Conservation (phyloP, 2,888 invertebrate species). For the Mimachlamys varia region DNA sequence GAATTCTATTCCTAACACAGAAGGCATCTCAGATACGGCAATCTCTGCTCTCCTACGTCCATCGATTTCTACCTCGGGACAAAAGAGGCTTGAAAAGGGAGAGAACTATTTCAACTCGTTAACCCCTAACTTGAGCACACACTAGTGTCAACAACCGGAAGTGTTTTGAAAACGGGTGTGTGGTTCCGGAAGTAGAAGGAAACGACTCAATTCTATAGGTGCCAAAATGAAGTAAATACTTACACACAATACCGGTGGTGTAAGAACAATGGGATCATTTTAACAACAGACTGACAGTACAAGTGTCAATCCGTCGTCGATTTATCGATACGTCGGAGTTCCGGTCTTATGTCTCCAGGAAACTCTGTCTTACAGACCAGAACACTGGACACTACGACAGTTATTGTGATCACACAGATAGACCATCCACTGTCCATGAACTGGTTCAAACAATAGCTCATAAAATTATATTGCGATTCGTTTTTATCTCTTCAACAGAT, state of each 20-base stretch:
- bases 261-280: neutral
- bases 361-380: neutral
- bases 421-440: too few relatives aligned
- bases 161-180: conserved; percentile 13
- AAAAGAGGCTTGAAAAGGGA: conserved; percentile 34
- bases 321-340: neutral
- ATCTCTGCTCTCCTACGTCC: neutral
- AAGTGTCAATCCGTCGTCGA: neutral
- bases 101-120: conserved; percentile 31
- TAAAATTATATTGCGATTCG: too few relatives aligned
- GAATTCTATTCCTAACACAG: conserved; percentile 14
- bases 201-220: conserved; percentile 31
- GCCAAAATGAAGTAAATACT: conserved; percentile 31
- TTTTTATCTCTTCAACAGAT: too few relatives aligned
- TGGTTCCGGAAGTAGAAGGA: conserved; percentile 21
- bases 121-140: conserved; percentile 25
- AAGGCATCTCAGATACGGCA: neutral
- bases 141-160: conserved; percentile 18
- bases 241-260: neutral
- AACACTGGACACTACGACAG: neutral
- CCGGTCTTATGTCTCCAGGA: neutral
- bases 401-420: too few relatives aligned
- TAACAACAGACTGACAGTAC: neutral
- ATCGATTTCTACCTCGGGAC: neutral
- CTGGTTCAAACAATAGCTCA: too few relatives aligned